Base-by-base conservation (phyloP, 2,888 invertebrate genomes). In the Elegia similella region DNA sequence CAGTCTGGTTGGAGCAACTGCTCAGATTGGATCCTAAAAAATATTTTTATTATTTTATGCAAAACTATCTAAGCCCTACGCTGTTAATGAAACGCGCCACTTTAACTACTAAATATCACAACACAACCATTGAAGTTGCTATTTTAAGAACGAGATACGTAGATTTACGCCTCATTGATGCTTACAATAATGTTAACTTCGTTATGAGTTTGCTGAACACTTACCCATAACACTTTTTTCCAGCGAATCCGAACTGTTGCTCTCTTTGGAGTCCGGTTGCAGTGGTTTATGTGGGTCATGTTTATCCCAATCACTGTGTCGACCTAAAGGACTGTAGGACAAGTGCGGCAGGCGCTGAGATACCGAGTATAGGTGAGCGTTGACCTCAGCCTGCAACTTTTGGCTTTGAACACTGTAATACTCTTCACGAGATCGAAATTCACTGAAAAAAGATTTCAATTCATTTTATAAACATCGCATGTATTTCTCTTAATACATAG, bases 341-440 rank as follows among this genome's bases (percentile, higher is more conserved):
- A 92, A 72, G 62, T 93, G 91, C 0, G 93, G 93, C 43, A 94
- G 76, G 29, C 94, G 80, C 72, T 94, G 94, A 0, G 93, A 93
- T 8, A 94, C 93, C 0, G 93, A 93, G 68, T 94, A 94, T 16
- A 94, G 67, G 62, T 92, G 92, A 0, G 92, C 92, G 52, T 89
- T 92, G 52, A 92, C 92, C 60, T 92, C 92, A 0, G 90, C 91
- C 62, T 92, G 92, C 0, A 92, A 67, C 57, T 90, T 92, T 58
- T 92, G 92, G 38, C 88, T 88, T 74, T 92, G 92, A 0, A 88
- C 86, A 52, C 88, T 90, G 73, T 91, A 92, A 60, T 90, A 92
- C 62, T 92, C 92, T 69, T 92, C 92, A 0, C 92, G 85, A 0
- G 92, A 87, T 50, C 92, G 72, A 60, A 88, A 92, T 72, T 92